Evolutionary conservation across 2,113 vertebrate species (phyloP).

Genomic region (Apteryx mantelli): DNA sequence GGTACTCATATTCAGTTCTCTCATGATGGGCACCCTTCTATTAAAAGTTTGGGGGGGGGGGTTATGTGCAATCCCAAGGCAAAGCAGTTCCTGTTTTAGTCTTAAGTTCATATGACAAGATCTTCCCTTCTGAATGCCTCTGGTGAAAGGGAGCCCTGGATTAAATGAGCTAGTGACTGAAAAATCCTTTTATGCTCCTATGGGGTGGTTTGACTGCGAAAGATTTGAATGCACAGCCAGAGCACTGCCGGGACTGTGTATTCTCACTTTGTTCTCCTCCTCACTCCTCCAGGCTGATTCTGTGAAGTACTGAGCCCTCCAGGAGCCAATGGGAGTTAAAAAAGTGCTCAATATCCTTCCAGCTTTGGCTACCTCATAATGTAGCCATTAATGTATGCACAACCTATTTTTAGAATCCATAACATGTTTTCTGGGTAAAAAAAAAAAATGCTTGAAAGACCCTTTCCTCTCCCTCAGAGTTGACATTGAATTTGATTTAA

Average conservation of each 20-base stretch:
- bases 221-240: neutral
- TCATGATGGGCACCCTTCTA: rapidly evolving
- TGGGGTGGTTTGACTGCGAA: neutral
- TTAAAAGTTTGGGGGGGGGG: neutral
- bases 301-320: constrained; percentile 27
- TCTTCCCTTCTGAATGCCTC: neutral
- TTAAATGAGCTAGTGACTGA: neutral
- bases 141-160: neutral
- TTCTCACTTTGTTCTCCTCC: constrained; percentile 43
- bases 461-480: neutral
- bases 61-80: neutral
- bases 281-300: neutral
- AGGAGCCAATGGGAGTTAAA: neutral
- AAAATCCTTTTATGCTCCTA: neutral
- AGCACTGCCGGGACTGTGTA: neutral
- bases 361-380: constrained; percentile 16
- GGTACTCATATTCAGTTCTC: neutral
- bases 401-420: constrained; percentile 41
- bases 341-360: neutral
- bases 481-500: constrained; percentile 56
- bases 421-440: neutral
- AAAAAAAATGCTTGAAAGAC: constrained; percentile 35
- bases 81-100: neutral
- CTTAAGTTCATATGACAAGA: neutral
- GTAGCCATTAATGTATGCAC: constrained; percentile 46